Evolutionary conservation across 2,888 invertebrate species (phyloP), one percentile per base, ranked within the genome.

Genomic region (Ophion ventricosus): DNA sequence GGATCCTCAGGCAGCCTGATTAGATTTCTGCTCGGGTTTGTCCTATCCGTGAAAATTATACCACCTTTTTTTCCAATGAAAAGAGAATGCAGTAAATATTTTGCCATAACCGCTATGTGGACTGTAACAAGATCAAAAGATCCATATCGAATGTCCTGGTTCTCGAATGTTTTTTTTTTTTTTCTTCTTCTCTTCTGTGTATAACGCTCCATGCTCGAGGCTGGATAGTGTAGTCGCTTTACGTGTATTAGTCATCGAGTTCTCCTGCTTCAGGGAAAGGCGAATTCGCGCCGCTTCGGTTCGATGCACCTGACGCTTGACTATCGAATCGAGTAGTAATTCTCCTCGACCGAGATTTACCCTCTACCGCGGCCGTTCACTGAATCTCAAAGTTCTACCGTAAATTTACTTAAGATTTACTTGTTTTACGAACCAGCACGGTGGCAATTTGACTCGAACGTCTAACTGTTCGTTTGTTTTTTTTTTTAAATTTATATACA

Each of bases 311-410:
- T 17, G 35, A 35, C 56, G 5, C 23, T 10, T 10, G 43, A 67
- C 23, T 23, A 43, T 25, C 67, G 67, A 67, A 5, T 49, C 17
- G 2, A 25, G 17, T 67, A 43, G 20, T 25, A 67, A 67, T 67
- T 49, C 49, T 49, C 14, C 17, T 25, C 35, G 25, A 23, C 26
- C 17, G 49, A 67, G 67, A 67, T 67, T 67, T 49, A 67, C 25
- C 49, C 43, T 43, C 25, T 17, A 20, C 23, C 23, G 43, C 17
- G 14, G 23, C 67, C 17, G 49, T 67, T 43, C 67, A 49, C 20
- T 25, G 67, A 49, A 67, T 67, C 49, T 49, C 26, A 25, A 25
- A 67, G 17, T 49, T 17, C 23, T 7, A 17, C 25, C 49, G 49
- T 17, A 26, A 49, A 25, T 26, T 25, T 17, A 49, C 49, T 14